Base-by-base conservation (phyloP, 2,888 invertebrate species). In the Falcaria lacertinaria region DNA sequence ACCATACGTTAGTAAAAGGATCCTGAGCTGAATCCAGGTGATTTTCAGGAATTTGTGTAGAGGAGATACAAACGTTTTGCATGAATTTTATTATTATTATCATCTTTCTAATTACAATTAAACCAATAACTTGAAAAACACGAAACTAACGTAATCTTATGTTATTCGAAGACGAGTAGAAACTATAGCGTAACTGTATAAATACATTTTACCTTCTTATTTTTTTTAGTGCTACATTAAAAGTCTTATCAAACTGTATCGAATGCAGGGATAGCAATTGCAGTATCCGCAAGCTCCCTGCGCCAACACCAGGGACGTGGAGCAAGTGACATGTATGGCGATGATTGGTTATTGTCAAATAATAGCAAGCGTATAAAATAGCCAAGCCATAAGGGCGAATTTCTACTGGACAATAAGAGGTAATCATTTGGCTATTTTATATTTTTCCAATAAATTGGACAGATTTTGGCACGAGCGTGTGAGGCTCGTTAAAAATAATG, bases 311-410 rank as follows among this genome's bases (percentile, higher is more conserved):
- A 58, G 78, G 82, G 82, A 76, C 71, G 82, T 81, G 82, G 78
- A 69, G 69, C 75, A 69, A 69, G 74, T 83, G 85, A 81, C 81
- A 69, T 74, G 79, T 69, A 74, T 75, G 77, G 65, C 74, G 74
- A 77, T 85, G 85, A 85, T 86, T 86, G 85, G 83, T 84, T 85
- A 85, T 86, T 82, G 80, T 73, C 68, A 77, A 82, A 83, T 82
- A 85, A 80, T 77, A 74, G 78, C 65, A 56, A 57, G 46, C 61
- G 58, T 61, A 72, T 70, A 76, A 79, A 74, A 71, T 57, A 56
- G 54, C 41, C 50, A 11, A 6, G 22, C 14, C 22, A 52, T 53
- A 66, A 47, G 52, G 57, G 53, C 39, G 55, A 47, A 50, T 64
- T 64, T 66, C 50, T 44, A 42, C 40, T 41, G 54, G 41, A 47